These are phyloP conservation scores for Cotesia chilonis DNA, from an alignment of 1,140 invertebrate species.

Conservation along the genomic window DNA sequence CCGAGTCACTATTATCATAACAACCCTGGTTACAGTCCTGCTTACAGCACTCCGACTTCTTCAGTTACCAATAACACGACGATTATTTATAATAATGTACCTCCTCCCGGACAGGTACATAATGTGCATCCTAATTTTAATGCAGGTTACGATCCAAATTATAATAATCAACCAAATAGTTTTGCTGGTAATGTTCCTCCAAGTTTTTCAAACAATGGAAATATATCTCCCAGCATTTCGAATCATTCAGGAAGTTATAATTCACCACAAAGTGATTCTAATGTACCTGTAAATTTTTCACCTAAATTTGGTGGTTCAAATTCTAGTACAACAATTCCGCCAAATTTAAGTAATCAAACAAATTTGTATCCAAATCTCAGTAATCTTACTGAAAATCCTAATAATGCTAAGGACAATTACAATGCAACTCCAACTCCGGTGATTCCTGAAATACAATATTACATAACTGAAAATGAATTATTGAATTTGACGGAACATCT, in stretches of 20 bases:
- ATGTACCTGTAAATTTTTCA: not conserved
- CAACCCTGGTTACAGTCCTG: too few relatives aligned
- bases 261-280: too few relatives aligned
- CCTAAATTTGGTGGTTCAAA: not conserved
- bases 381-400: not conserved
- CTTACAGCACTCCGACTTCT: not conserved
- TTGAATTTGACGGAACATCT: constrained; percentile 56
- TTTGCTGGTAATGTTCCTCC: not conserved
- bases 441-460: constrained; percentile 22
- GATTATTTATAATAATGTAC: constrained; percentile 53
- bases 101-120: constrained; percentile 18
- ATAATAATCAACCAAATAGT: not conserved
- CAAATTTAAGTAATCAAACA: not conserved
- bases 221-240: constrained; percentile 1
- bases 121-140: not conserved
- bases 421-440: constrained; percentile 3
- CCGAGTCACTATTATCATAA: constrained; percentile 39
- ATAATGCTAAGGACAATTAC: not conserved
- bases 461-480: constrained; percentile 53
- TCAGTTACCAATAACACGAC: constrained; percentile 48
- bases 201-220: not conserved
- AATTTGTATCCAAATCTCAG: not conserved
- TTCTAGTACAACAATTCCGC: not conserved
- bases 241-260: too few relatives aligned
- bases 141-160: constrained; percentile 18